phyloP scores from a whole-genome alignment of 1,140 invertebrate species.

The Tetramorium alpestre region DNA sequence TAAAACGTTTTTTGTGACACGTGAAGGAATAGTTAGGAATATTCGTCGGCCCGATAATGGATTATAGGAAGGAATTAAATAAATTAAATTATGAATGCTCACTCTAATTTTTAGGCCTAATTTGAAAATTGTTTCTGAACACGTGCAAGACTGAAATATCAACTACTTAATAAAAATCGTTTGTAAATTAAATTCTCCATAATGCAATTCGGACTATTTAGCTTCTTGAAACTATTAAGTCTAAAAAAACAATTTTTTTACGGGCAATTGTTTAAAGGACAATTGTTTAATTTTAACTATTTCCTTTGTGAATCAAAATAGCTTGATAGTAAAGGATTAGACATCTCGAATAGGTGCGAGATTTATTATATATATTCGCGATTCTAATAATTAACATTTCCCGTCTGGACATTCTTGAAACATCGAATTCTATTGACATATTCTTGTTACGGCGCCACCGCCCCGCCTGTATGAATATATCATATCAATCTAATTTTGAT shows the following conservation, averaged over 20 bases:
- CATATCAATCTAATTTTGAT: conserved; percentile 30
- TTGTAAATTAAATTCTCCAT: background rate
- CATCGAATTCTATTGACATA: conserved; percentile 21
- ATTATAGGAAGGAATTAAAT: background rate
- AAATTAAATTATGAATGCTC: background rate
- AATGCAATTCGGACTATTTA: background rate
- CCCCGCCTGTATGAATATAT: conserved; percentile 29
- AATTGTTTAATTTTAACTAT: background rate
- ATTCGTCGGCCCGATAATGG: background rate
- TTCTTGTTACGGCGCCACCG: conserved; percentile 2
- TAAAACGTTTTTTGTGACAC: background rate
- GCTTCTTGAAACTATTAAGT: background rate
- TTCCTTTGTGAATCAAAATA: background rate
- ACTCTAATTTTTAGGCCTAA: background rate
- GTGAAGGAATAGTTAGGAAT: background rate
- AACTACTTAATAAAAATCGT: background rate
- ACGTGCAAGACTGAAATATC: background rate
- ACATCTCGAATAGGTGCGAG: background rate
- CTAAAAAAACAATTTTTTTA: background rate
- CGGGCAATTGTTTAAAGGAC: background rate
- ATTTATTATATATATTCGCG: conserved; percentile 12
- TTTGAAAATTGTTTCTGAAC: background rate
- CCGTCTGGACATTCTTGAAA: conserved; percentile 18
- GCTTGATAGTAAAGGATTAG: background rate
- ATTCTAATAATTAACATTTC: conserved; percentile 6